phyloP scores from a whole-genome alignment of 2,888 invertebrate species.

The Sipunculus nudus region DNA sequence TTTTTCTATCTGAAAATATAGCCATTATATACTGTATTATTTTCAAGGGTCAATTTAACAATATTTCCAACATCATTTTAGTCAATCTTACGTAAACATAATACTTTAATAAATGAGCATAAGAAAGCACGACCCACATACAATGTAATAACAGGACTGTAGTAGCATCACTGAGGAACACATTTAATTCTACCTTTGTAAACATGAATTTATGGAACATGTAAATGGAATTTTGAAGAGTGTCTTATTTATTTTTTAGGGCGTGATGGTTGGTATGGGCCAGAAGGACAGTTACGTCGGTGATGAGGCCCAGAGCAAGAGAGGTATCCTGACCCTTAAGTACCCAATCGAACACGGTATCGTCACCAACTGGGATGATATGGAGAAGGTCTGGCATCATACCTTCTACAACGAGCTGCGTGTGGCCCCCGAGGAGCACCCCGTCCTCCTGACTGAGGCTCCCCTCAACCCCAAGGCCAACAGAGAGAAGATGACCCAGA shows the following conservation, averaged over 20 bases:
- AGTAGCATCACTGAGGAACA: too few species aligned
- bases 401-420: conserved; percentile 97
- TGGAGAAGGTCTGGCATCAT: conserved; percentile 99
- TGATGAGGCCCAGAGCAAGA: conserved; percentile 72
- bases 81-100: too few species aligned
- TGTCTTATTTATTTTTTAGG: conserved; percentile 42
- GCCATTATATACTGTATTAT: too few species aligned
- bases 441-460: conserved; percentile 88
- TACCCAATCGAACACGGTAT: conserved; percentile 98
- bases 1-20: too few species aligned
- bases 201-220: too few species aligned
- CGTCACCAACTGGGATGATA: conserved; percentile 98
- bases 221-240: too few species aligned
- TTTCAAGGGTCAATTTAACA: too few species aligned
- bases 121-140: too few species aligned
- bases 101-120: too few species aligned
- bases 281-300: conserved; percentile 68
- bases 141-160: too few species aligned
- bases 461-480: conserved; percentile 92
- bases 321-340: conserved; percentile 94
- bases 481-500: conserved; percentile 87
- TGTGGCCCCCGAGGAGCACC: conserved; percentile 91
- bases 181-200: too few species aligned
- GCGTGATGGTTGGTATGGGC: conserved; percentile 68
- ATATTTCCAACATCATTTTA: too few species aligned